Evolutionary conservation across 2,113 vertebrate species (phyloP), one percentile per base, ranked within the genome.

Genomic region (Oryzias celebensis): DNA sequence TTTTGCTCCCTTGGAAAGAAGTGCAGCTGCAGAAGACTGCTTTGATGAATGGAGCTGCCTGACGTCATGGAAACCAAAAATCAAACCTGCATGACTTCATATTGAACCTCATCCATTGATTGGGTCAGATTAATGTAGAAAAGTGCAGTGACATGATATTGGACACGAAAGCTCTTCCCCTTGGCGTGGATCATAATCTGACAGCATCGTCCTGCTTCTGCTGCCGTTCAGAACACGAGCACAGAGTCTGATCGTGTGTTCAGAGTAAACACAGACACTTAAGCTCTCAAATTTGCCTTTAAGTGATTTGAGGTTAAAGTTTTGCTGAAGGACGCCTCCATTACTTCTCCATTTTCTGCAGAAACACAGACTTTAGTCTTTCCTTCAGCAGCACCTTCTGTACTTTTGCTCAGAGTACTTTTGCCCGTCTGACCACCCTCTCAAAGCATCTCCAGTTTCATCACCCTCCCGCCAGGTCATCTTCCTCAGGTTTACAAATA

Each of bases 401-500:
- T 53, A 48, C 58, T 7, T 74, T 69, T 62, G 49, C 62, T 72
- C 18, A 0, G 48, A 10, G 24, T 68, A 61, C 73, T 69, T 68
- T 36, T 1, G 0, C 47, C 50, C 57, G 42, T 7, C 65, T 1
- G 48, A 67, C 73, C 60, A 43, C 15, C 22, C 0, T 59, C 52
- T 64, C 23, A 72, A 57, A 75, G 61, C 48, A 4, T 58, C 68
- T 80, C 17, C 67, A 14, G 41, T 77, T 86, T 76, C 70, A 42
- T 15, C 67, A 52, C 43, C 14, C 45, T 49, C 53, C 51, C 13
- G 1, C 20, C 24, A 48, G 23, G 62, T 78, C 45, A 18, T 55
- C 64, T 45, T 31, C 65, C 16, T 31, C 26, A 0, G 41, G 57
- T 59, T 70, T 20, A 68, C 71, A 80, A 83, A 86, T 83, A 82